Base-by-base conservation (phyloP, 2,113 vertebrate genomes). In the Sus scrofa region DNA sequence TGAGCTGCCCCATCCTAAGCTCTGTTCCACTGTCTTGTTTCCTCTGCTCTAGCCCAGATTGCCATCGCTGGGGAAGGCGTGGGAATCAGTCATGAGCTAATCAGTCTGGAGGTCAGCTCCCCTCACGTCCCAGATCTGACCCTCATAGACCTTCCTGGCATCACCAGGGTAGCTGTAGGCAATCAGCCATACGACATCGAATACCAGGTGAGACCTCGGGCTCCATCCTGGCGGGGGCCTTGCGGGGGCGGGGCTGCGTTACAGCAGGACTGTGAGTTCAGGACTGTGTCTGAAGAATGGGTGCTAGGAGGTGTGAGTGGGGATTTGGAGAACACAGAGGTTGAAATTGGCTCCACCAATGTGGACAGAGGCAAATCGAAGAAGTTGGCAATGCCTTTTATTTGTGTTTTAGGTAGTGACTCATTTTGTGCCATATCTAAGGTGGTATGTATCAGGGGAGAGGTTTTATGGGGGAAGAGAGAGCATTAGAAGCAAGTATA, bases 111-210 rank as follows among this genome's bases (percentile, higher is more conserved):
- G 94, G 95, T 99, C 14, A 89, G 63, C 44, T 99, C 99, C 70
- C 97, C 98, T 5, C 77, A 98, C 0, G 99, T 99, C 89, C 99
- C 99, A 0, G 99, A 99, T 67, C 99, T 99, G 96, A 99, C 99
- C 0, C 98, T 99, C 24, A 99, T 99, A 44, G 99, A 99, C 97
- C 99, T 99, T n/a, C 99, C 99, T 1, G 99, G 99, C n/a, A 99
- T 99, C 71, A 98, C 99, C 95, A 98, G 99, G 92, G 99, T 99
- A 95, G 98, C 99, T 0, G 98, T 99, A 14, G 99, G 99, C 18
- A 97, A 99, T 58, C 99, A 99, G 83, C 99, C 99, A 2, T 96
- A 95, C 19, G 98, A 99, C 97, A 99, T 99, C 0, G 99, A 99
- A 19, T 81, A 97, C 0, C 98, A 99, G 99, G 99, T 99, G 94